These are phyloP conservation scores for Limosa lapponica DNA, from an alignment of 2,797 vertebrate species.

Conservation along the genomic window DNA sequence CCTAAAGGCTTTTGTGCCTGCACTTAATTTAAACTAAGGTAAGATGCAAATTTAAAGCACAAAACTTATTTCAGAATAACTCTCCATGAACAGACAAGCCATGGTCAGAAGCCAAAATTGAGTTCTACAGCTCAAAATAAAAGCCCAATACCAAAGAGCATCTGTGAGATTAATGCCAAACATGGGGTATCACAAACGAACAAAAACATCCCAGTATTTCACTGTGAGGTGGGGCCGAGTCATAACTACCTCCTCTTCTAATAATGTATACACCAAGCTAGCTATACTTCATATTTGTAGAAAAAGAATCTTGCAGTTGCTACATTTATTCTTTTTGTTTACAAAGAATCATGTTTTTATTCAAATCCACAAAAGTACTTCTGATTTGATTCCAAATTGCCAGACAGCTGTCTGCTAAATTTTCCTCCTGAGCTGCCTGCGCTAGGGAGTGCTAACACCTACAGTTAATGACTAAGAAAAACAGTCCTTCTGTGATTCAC, in stretches of 20 bases:
- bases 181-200: neutral
- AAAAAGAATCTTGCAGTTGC: neutral
- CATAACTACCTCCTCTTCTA: neutral
- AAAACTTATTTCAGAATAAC: neutral
- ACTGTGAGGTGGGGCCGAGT: neutral
- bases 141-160: neutral
- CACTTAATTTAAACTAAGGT: neutral
- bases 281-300: neutral
- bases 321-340: neutral
- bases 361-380: neutral
- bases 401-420: constrained; percentile 53
- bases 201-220: neutral
- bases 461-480: constrained; percentile 62
- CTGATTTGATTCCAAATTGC: constrained; percentile 17
- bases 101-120: neutral
- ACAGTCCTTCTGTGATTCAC: constrained; percentile 50
- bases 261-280: neutral
- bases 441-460: constrained; percentile 34
- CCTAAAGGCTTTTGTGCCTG: neutral
- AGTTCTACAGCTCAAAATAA: neutral
- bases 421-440: neutral
- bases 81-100: neutral
- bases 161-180: neutral
- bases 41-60: neutral
- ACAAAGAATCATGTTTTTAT: neutral